Conservation (phyloP, 2,113 vertebrate genomes). For the Bubo blakistoni region DNA sequence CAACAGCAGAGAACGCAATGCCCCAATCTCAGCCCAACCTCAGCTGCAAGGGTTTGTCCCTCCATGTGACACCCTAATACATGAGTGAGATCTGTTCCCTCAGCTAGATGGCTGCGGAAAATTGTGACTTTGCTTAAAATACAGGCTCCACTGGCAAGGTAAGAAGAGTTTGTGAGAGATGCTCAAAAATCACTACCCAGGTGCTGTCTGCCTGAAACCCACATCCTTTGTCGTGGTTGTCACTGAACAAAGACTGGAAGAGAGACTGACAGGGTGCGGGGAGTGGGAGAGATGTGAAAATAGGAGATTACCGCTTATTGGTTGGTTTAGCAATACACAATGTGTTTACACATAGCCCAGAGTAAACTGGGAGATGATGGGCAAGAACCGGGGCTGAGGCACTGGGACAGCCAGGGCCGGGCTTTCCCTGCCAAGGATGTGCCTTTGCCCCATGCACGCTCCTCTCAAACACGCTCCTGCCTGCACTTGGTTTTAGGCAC, state of each 20-base stretch:
- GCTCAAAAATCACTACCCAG: background rate
- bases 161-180: background rate
- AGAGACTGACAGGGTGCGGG: background rate
- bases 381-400: background rate
- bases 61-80: rapidly evolving
- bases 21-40: background rate
- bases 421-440: background rate
- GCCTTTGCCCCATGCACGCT: background rate
- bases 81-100: rapidly evolving
- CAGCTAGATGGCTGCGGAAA: rapidly evolving
- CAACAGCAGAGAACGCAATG: rapidly evolving
- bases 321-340: background rate
- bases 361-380: background rate
- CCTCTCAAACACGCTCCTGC: background rate
- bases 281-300: background rate
- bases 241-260: background rate
- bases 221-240: background rate
- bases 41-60: background rate
- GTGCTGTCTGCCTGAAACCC: background rate
- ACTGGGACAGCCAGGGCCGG: rapidly evolving
- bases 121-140: background rate
- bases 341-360: background rate
- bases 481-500: background rate
- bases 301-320: background rate
- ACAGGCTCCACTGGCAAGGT: background rate